Base-by-base conservation (phyloP, 2,888 invertebrate species). In the Drosophila emarginata region DNA sequence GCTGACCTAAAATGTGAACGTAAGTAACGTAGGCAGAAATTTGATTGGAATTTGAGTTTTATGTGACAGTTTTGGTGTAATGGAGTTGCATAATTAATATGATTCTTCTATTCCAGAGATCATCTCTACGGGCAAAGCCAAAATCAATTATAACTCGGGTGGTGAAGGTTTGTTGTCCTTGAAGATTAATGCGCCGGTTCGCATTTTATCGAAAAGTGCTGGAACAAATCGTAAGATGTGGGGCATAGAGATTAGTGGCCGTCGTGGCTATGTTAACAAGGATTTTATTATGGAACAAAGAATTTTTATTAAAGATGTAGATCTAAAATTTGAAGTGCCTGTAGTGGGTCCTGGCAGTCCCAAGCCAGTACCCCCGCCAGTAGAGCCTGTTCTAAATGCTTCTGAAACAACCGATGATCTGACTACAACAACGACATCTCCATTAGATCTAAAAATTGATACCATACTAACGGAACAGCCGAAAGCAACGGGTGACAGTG, bases 181-280 rank as follows among this genome's bases (percentile, higher is more conserved):
- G 90, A 91, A 90, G 21, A 88, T 87, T 3, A 94, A 95, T 85
- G 86, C 91, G 6, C 92, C 93, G 0, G 94, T 95, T 9, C 92
- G 91, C 54, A 93, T 96, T 72, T 94, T 92, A 83, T 96, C 96
- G 90, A 96, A 96, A 92, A 93, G 94, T 78, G 95, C 95, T 85
- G 96, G 95, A 2, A 79, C 15, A 57, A 91, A 92, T 26, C 90
- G 94, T 57, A 51, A 76, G 0, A 59, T 89, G 2, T 96, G 96
- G 95, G 96, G 94, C 74, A 95, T 93, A 52, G 94, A 93, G 91
- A 94, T 96, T 53, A 92, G 93, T 74, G 95, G 95, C 32, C 93
- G 93, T 86, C 90, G 93, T 67, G 96, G 96, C 23, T 96, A 95
- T 90, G 94, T 94, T 0, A 94, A 94, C 23, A 91, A 92, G 61